phyloP scores from a whole-genome alignment of 2,113 vertebrate genomes.

The Seriola aureovittata region DNA sequence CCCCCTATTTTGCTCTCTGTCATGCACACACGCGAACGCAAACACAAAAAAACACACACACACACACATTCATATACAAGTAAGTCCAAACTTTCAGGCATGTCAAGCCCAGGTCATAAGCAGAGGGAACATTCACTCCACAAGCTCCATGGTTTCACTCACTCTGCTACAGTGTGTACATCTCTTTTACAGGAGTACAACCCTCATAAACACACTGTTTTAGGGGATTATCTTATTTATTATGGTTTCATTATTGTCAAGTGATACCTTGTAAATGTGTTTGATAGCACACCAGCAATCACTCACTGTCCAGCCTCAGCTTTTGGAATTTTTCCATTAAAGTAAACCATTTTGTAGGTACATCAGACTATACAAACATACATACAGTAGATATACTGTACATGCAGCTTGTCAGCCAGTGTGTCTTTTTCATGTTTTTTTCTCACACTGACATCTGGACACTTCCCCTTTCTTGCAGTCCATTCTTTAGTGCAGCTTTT shows the following conservation, averaged over 20 bases:
- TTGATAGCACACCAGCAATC: constrained; percentile 7
- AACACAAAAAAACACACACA: background rate
- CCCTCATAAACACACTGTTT: constrained; percentile 64
- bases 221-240: constrained; percentile 62
- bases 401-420: too few relatives aligned
- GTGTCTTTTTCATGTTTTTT: background rate
- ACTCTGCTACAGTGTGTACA: background rate
- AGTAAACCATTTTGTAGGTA: background rate
- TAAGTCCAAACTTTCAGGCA: constrained; percentile 25
- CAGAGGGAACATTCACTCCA: constrained; percentile 44
- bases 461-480: background rate
- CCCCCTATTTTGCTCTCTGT: constrained; percentile 18
- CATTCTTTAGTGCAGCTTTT: background rate
- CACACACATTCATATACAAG: background rate
- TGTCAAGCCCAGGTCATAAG: constrained; percentile 16
- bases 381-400: too few relatives aligned
- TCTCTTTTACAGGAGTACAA: constrained; percentile 36
- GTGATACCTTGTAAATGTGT: constrained; percentile 55
- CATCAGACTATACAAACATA: background rate
- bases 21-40: background rate
- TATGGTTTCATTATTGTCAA: constrained; percentile 53
- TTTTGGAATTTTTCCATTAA: background rate
- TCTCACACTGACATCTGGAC: background rate
- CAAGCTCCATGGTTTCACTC: constrained; percentile 43
- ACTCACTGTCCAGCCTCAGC: background rate